Evolutionary conservation across 1,140 invertebrate genomes (phyloP), one percentile per base, ranked within the genome.

Genomic region (Neoseiulus cucumeris): DNA sequence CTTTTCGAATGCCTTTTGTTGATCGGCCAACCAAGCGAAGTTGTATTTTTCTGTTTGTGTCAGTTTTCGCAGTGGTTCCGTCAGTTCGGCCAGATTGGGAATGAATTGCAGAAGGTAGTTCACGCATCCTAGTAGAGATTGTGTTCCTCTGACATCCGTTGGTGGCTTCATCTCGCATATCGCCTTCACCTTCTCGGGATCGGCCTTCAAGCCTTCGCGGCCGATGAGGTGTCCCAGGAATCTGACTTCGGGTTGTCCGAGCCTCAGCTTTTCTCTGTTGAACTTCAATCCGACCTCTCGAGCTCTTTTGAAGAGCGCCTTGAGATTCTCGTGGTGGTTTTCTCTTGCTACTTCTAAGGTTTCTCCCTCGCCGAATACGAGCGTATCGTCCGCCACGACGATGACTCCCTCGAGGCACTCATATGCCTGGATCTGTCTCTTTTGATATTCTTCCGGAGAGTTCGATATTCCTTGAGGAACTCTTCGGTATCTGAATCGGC

Each of bases 141-240:
- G 12, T n/a, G n/a, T n/a, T n/a, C 76, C 70, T 29, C 67, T 73
- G 29, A 72, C 64, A 64, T 72, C 70, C 17, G 39, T 69, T 14
- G 79, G 77, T 20, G 45, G 66, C 5, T 72, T 70, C 66, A 74
- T 74, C 1, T 78, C 70, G n/a, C 70, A 20, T 4, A 79, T 75
- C 6, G 76, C 72, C 41, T 68, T 44, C 17, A 77, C 68, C 67
- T 79, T 79, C 12, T 72, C 71, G 0, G 75, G 75, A 68, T 77
- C 74, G 0, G 73, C 69, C 42, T 70, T 66, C 2, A 78, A 20
- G 14, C 79, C 78, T 9, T 73, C 47, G 1, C 20, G 55, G 51
- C 47, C 66, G 7, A 73, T 64, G 22, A 65, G 20, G 42, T 72
- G 67, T 47, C 73, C 72, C 41, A 74, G 66, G 65, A 68, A 73